Conservation (phyloP, 92 coral and sea anemone species). For the Umimayanthus chanpuru region DNA sequence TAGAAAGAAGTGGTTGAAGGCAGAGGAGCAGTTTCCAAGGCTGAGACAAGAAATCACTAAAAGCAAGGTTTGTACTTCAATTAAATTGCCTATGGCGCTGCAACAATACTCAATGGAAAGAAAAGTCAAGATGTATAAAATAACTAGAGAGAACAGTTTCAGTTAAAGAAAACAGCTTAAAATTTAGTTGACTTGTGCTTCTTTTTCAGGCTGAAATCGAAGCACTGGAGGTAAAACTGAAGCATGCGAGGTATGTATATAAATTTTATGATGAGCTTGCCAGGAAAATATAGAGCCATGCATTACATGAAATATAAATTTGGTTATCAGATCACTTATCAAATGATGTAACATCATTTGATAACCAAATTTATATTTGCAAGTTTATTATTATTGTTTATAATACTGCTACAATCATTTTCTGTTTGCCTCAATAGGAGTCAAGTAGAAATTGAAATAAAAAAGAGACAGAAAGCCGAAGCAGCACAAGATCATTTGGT, state of each 20-base stretch:
- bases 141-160: not conserved
- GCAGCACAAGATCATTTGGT: constrained; percentile 95
- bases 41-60: constrained; percentile 85
- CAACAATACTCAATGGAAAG: too few species aligned
- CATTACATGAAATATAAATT: too few species aligned
- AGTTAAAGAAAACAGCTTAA: too few species aligned
- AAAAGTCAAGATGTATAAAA: too few species aligned
- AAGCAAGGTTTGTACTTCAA: constrained; percentile 61
- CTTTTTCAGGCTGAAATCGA: constrained; percentile 89
- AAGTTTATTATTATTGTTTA: too few species aligned
- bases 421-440: constrained; percentile 54
- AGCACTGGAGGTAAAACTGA: constrained; percentile 88
- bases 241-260: constrained; percentile 88
- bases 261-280: too few species aligned
- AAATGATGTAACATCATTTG: too few species aligned
- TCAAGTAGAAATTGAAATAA: constrained; percentile 91
- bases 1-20: constrained; percentile 89
- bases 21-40: constrained; percentile 72
- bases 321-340: too few species aligned
- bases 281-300: too few species aligned
- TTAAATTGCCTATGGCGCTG: not conserved
- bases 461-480: constrained; percentile 91
- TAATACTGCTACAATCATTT: not conserved
- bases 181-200: not conserved
- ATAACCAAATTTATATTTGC: not conserved